A percentile compares a stretch with the other conserved stretches of the same genome.
These are phyloP conservation scores for Emmelina monodactyla DNA, from an alignment of 2,888 invertebrate species.

Conservation along the genomic window DNA sequence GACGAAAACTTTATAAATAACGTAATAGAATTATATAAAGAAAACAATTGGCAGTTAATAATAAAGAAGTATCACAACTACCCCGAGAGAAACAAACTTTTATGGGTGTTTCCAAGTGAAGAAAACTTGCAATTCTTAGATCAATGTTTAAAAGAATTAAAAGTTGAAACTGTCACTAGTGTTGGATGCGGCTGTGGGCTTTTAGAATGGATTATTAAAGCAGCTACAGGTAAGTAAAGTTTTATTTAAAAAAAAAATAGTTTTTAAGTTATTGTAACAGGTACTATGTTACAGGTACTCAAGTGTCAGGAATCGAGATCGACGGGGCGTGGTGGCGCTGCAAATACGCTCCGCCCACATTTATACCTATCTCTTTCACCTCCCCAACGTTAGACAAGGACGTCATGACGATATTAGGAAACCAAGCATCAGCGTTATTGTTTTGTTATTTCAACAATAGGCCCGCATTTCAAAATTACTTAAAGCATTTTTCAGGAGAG, in stretches of 20 bases:
- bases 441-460: constrained; percentile 86
- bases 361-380: constrained; percentile 70
- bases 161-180: constrained; percentile 66
- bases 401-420: constrained; percentile 37
- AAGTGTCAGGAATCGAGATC: constrained; percentile 76
- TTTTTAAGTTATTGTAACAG: too few relatives aligned
- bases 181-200: constrained; percentile 83
- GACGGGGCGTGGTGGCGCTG: constrained; percentile 83
- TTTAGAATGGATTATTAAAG: constrained; percentile 79
- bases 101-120: constrained; percentile 80
- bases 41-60: constrained; percentile 56
- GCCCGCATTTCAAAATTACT: constrained; percentile 72
- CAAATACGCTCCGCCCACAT: constrained; percentile 75
- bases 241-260: neutral
- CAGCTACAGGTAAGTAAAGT: constrained; percentile 66
- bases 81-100: constrained; percentile 59
- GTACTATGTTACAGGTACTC: constrained; percentile 54
- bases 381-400: constrained; percentile 38
- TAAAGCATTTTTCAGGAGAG: constrained; percentile 69
- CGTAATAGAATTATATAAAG: constrained; percentile 41
- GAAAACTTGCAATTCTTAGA: constrained; percentile 69
- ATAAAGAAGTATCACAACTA: constrained; percentile 50
- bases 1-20: constrained; percentile 40
- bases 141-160: constrained; percentile 37
- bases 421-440: constrained; percentile 65